Percentiles rank a stretch among this genome's conserved stretches.
Evolutionary conservation across 2,888 invertebrate genomes (phyloP).

Genomic region (Lasioglossum marginatum): DNA sequence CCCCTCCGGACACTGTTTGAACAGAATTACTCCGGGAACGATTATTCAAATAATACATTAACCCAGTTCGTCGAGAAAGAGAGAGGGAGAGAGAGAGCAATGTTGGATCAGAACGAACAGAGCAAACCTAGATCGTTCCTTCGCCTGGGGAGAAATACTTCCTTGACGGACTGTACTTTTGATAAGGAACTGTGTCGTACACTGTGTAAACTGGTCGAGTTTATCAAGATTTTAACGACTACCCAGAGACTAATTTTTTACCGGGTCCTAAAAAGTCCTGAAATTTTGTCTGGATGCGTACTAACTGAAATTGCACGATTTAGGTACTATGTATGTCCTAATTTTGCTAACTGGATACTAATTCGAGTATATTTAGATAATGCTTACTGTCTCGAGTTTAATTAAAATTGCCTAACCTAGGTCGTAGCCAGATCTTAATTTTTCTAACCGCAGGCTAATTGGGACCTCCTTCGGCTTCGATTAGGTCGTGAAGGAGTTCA

Average conservation of each 20-base stretch:
- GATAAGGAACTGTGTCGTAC: not conserved
- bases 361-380: too few species aligned
- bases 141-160: not conserved
- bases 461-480: not conserved
- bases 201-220: not conserved
- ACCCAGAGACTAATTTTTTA: not conserved
- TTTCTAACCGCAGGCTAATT: not conserved
- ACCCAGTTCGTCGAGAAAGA: not conserved
- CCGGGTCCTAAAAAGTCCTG: too few species aligned
- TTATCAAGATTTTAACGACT: not conserved
- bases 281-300: not conserved
- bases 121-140: not conserved
- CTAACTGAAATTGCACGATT: too few species aligned
- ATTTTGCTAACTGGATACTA: too few species aligned
- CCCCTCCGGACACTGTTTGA: not conserved
- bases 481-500: not conserved
- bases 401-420: not conserved
- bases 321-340: too few species aligned
- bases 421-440: not conserved
- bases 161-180: not conserved
- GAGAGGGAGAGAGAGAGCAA: not conserved
- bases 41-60: constrained; percentile 8
- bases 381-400: too few species aligned
- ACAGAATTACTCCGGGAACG: constrained; percentile 9
- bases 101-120: not conserved